Percentiles rank a stretch among this genome's conserved stretches.
Evolutionary conservation across 1,140 invertebrate species (phyloP).

Genomic region (Heliconius eleuchia): DNA sequence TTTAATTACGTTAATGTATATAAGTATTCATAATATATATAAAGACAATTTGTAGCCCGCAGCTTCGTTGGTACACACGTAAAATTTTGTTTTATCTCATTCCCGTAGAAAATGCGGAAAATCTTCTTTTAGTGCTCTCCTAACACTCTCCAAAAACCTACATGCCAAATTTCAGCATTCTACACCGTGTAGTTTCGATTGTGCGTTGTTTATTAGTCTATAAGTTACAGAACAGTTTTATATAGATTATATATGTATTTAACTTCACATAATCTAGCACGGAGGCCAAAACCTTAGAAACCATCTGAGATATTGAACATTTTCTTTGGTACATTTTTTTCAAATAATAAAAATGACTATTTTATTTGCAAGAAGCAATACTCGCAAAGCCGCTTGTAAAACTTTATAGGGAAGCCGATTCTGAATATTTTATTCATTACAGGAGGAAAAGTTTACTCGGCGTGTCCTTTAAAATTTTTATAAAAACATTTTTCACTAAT

Average conservation of each 20-base stretch:
- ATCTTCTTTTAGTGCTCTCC: too few species aligned
- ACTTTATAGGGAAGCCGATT: constrained; percentile 28
- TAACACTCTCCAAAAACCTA: too few species aligned
- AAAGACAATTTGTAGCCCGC: too few species aligned
- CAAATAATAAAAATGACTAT: constrained; percentile 11
- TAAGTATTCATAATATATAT: neutral
- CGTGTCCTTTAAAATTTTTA: constrained; percentile 36
- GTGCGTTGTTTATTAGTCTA: too few species aligned
- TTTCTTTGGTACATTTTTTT: neutral
- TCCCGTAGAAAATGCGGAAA: neutral
- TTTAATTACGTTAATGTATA: neutral
- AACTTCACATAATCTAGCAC: neutral
- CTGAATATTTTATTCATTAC: constrained; percentile 36
- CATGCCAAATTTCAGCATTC: too few species aligned
- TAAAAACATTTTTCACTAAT: constrained; percentile 48
- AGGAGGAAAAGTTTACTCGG: constrained; percentile 26
- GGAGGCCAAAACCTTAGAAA: neutral
- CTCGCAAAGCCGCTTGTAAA: constrained; percentile 17
- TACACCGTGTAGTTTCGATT: too few species aligned
- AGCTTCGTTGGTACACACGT: too few species aligned
- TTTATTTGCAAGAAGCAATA: constrained; percentile 22
- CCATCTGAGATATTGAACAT: neutral
- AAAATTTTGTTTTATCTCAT: too few species aligned
- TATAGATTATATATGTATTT: neutral
- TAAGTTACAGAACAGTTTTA: neutral